Base-by-base conservation (phyloP, 2,888 invertebrate species). In the Cantharis rustica region DNA sequence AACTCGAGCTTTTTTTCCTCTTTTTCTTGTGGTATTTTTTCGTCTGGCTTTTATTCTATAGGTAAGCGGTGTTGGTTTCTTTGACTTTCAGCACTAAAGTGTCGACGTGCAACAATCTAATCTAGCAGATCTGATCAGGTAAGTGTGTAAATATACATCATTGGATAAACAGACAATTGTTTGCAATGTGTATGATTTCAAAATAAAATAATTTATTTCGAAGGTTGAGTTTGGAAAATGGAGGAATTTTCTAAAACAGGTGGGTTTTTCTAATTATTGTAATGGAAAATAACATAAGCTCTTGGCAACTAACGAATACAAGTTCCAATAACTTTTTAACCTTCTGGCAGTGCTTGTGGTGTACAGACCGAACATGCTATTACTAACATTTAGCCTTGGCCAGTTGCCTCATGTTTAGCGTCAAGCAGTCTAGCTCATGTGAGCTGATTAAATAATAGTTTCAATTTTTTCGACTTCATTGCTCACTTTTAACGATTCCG, bases 361-460 rank as follows among this genome's bases (percentile, higher is more conserved):
- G 13, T 69, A 69, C 76, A 47, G 47, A 73, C 70, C 64, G 75
- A 72, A 75, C 62, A 69, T 69, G 68, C 73, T 71, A 81, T 77
- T 77, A 77, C 64, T 73, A 73, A 66, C 69, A 69, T 81, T 83
- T 81, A 81, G 81, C 83, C 83, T 83, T 83, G 83, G 82, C 80
- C 77, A 68, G 69, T 81, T 78, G 81, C 79, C 80, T 71, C 76
- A 79, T 76, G 62, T 78, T 74, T 69, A 82, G 82, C 82, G 82
- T 82, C 82, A 79, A 79, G 82, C 82, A 82, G 82, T 82, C 82
- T 82, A 80, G 80, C 77, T 64, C 71, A 72, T 69, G 72, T 75
- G 26, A 62, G 69, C 64, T 20, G 23, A 66, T 66, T 66, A 66
- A 47, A 47, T 47, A 47, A 47, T 47, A 47, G 47, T 47, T 47